A percentile compares a stretch with the other conserved stretches of the same genome.
phyloP scores from a whole-genome alignment of 2,888 invertebrate genomes.

The Troides oblongomaculatus region DNA sequence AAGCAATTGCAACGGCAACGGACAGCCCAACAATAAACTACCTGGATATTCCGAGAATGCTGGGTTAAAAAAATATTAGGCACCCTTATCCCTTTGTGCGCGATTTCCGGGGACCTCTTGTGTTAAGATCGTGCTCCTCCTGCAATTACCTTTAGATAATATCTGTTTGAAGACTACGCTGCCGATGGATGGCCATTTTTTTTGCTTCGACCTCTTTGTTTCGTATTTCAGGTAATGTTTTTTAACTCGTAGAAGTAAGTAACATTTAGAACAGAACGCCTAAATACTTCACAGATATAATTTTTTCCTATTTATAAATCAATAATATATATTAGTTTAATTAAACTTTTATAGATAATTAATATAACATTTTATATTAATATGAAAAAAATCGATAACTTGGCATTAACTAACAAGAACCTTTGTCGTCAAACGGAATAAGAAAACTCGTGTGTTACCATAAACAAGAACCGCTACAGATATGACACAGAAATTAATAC shows the following conservation, averaged over 20 bases:
- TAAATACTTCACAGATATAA: too few relatives aligned
- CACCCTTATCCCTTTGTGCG: slow-evolving; percentile 17
- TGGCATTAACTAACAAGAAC: too few relatives aligned
- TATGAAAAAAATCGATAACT: too few relatives aligned
- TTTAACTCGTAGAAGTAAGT: background rate
- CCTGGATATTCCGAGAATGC: slow-evolving; percentile 23
- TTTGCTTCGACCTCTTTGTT: background rate
- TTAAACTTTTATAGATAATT: too few relatives aligned
- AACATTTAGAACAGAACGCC: background rate
- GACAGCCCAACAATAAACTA: slow-evolving; percentile 19
- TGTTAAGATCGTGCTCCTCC: slow-evolving; percentile 14
- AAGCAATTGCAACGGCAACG: slow-evolving; percentile 16
- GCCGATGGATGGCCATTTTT: background rate
- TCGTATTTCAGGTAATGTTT: background rate
- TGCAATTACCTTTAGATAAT: slow-evolving; percentile 26
- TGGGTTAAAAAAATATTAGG: slow-evolving; percentile 10
- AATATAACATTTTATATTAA: too few relatives aligned
- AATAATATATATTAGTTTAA: too few relatives aligned
- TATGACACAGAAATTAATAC: background rate
- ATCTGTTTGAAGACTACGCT: slow-evolving; percentile 19
- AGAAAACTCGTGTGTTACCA: too few relatives aligned
- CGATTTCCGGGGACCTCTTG: slow-evolving; percentile 25
- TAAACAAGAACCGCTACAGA: background rate
- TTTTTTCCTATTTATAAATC: too few relatives aligned
- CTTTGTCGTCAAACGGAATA: too few relatives aligned